Evolutionary conservation across 2,888 invertebrate species (phyloP).

Genomic region (Lypha dubia): DNA sequence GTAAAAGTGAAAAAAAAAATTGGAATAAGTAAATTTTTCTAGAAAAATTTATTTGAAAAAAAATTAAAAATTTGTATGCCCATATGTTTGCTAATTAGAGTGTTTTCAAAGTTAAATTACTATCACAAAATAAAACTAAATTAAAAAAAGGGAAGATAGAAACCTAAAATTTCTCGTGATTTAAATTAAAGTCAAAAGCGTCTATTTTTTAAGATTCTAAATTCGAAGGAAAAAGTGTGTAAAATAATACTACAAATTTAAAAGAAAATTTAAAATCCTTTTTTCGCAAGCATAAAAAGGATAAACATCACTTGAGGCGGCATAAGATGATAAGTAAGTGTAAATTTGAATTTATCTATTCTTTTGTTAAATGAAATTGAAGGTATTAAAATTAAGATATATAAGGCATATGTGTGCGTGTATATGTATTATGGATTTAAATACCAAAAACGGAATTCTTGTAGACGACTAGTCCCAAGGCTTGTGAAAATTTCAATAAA

Average conservation of each 20-base stretch:
- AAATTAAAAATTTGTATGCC: slow-evolving; percentile 1
- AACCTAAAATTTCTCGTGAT: neutral
- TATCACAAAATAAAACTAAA: neutral
- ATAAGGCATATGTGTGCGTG: too few species aligned
- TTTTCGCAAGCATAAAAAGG: slow-evolving; percentile 61
- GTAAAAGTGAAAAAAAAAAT: neutral
- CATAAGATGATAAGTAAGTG: slow-evolving; percentile 74
- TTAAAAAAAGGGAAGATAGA: neutral
- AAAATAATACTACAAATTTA: neutral
- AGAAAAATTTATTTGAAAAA: slow-evolving; percentile 1
- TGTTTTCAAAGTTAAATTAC: slow-evolving; percentile 26
- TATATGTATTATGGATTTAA: neutral
- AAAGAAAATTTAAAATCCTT: slow-evolving; percentile 30
- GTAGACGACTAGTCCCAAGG: too few species aligned
- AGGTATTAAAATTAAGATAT: neutral
- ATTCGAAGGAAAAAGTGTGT: neutral
- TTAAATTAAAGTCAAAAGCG: neutral
- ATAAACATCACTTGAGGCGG: slow-evolving; percentile 65
- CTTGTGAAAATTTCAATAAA: too few species aligned
- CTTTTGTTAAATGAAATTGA: neutral
- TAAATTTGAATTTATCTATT: slow-evolving; percentile 24
- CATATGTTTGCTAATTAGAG: slow-evolving; percentile 51
- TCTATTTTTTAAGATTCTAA: neutral
- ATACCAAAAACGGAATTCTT: neutral
- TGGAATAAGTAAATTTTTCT: slow-evolving; percentile 7